Evolutionary conservation across 2,888 invertebrate genomes (phyloP).

Genomic region (Sphaerophoria rueppellii): DNA sequence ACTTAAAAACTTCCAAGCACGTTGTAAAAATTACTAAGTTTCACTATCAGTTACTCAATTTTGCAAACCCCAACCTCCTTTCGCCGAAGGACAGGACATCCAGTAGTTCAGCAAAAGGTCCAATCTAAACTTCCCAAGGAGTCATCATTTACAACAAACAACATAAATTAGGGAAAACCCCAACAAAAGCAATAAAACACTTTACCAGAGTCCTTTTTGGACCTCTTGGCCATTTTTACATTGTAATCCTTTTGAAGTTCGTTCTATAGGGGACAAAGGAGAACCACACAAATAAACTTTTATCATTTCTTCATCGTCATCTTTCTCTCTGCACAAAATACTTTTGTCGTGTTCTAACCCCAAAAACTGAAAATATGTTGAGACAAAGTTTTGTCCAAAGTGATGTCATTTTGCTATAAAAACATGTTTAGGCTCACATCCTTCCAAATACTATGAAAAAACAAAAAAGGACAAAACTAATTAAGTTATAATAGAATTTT

Average conservation of each 20-base stretch:
- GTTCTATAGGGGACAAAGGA: not conserved
- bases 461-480: conserved; percentile 52
- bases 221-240: conserved; percentile 9
- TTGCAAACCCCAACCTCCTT: no score
- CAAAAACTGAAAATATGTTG: conserved; percentile 26
- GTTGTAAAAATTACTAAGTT: no score
- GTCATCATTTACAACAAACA: conserved; percentile 30
- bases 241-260: conserved; percentile 15
- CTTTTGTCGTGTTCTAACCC: not conserved
- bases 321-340: not conserved
- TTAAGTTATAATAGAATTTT: conserved; percentile 59
- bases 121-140: conserved; percentile 23
- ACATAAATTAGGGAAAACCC: conserved; percentile 6
- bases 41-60: no score
- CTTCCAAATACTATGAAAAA: conserved; percentile 7
- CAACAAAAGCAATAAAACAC: conserved; percentile 26
- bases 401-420: conserved; percentile 45
- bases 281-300: conserved; percentile 19
- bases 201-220: not conserved
- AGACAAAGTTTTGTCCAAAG: conserved; percentile 33
- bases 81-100: not conserved
- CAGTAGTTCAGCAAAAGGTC: conserved; percentile 25
- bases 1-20: no score
- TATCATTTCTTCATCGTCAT: conserved; percentile 17
- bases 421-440: conserved; percentile 28